Percentiles rank a stretch among this genome's conserved stretches.
These are phyloP conservation scores for Adelges cooleyi DNA, from an alignment of 1,140 invertebrate genomes.

Conservation along the genomic window DNA sequence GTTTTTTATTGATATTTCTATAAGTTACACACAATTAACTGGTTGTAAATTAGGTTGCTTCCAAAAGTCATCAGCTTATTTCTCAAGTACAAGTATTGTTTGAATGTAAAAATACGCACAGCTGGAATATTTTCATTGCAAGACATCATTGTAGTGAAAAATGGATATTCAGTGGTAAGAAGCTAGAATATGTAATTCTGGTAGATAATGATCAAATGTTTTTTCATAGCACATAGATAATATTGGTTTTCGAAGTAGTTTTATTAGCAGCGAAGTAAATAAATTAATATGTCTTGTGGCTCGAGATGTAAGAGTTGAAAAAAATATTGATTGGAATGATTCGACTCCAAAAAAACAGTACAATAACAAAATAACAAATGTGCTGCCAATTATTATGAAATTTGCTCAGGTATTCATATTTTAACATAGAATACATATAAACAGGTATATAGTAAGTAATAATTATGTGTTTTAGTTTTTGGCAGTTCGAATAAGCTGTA, in stretches of 20 bases:
- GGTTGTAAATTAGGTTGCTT: neutral
- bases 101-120: conserved; percentile 15
- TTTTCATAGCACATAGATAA: conserved; percentile 67
- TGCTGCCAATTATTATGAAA: conserved; percentile 42
- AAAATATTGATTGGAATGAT: conserved; percentile 46
- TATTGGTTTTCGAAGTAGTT: conserved; percentile 74
- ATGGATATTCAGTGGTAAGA: conserved; percentile 16
- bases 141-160: conserved; percentile 20
- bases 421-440: conserved; percentile 62
- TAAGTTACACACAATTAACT: neutral
- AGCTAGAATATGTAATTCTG: neutral
- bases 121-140: conserved; percentile 20
- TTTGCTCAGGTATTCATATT: conserved; percentile 63
- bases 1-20: neutral
- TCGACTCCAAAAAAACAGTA: conserved; percentile 18
- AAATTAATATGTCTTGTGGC: conserved; percentile 76
- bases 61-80: conserved; percentile 20
- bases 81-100: conserved; percentile 8
- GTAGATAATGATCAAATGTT: no score
- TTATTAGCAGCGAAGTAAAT: conserved; percentile 77
- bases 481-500: conserved; percentile 72
- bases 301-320: conserved; percentile 70
- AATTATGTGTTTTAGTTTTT: conserved; percentile 54
- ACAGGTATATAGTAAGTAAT: neutral
- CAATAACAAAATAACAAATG: conserved; percentile 31